phyloP scores from a whole-genome alignment of 2,113 vertebrate genomes.

The Shinisaurus crocodilurus region DNA sequence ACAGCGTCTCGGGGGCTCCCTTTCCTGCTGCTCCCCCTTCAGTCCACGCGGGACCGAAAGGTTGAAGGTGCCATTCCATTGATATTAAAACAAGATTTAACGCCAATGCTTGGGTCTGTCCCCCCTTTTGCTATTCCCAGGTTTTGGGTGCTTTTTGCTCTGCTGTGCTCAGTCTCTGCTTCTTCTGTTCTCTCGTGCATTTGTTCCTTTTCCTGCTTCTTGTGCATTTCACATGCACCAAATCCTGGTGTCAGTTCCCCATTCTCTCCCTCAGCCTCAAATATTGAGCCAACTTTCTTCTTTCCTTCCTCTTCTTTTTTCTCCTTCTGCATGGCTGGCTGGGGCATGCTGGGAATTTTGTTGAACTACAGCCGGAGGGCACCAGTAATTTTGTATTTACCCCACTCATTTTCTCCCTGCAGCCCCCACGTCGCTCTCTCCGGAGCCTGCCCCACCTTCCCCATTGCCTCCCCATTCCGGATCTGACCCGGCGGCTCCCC shows the following conservation, averaged over 20 bases:
- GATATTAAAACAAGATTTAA: not conserved
- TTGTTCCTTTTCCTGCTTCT: not conserved
- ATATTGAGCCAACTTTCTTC: not conserved
- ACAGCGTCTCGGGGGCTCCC: too few species aligned
- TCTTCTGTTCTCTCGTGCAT: not conserved
- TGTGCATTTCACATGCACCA: not conserved
- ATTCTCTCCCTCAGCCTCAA: not conserved
- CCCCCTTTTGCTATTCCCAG: too few species aligned
- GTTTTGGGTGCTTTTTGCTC: too few species aligned
- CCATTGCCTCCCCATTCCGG: conserved; percentile 53
- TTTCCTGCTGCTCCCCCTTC: rapidly evolving
- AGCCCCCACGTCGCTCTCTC: conserved; percentile 63
- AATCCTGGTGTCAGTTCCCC: not conserved
- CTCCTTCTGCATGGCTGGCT: too few species aligned
- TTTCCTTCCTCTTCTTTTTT: not conserved
- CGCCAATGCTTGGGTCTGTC: not conserved
- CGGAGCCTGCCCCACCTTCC: conserved; percentile 56
- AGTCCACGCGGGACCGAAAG: not conserved
- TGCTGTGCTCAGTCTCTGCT: not conserved
- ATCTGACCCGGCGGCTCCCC: conserved; percentile 34
- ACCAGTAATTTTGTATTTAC: not conserved
- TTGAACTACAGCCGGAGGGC: too few species aligned
- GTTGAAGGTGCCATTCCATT: not conserved
- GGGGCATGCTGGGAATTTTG: too few species aligned
- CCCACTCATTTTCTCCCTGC: conserved; percentile 2